Evolutionary conservation across 2,113 vertebrate genomes (phyloP), one percentile per base, ranked within the genome.

Genomic region (Silurus meridionalis): DNA sequence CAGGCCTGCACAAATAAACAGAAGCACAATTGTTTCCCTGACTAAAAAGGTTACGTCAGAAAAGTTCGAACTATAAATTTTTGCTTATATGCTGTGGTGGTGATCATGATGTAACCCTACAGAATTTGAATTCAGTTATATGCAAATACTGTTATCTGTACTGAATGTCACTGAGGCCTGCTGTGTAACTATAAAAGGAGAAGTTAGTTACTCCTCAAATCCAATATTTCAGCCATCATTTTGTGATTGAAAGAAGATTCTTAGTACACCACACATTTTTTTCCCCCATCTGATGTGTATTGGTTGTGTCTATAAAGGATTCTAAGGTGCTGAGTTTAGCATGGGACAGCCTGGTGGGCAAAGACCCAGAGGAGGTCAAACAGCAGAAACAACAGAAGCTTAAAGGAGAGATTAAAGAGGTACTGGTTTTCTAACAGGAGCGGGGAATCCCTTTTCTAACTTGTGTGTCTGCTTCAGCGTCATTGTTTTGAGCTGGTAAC

Each of bases 331-430:
- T 91, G 85, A 89, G 89, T 83, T 89, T 90, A 87, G 88, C 88
- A 67, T 90, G 91, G 87, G 91, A 89, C 87, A 90, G 90, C 80
- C 90, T 93, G 88, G 83, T 92, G 80, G 88, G 91, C 83, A 91
- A 91, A 85, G 88, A 74, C 85, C 86, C 91, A n/a, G 92, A 92
- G 78, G 91, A 92, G 87, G 88, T 89, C 90, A 89, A 66, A 77
- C 91, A 90, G 82, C 91, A 90, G 90, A 91, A 82, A 87, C 84
- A 91, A 86, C 90, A 91, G 89, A 93, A 89, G 84, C 89, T 91
- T 83, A 88, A 89, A 66, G 89, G 71, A 79, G 89, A 93, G 84
- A 92, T 92, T 71, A 88, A 89, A 67, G 89, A 92, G 91, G 92
- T 93, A 93, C 78, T 66, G 53, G 25, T 72, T 84, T 84, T 63